A percentile compares a stretch with the other conserved stretches of the same genome.
These are phyloP conservation scores for Steinernema carpocapsae DNA, from an alignment of 2,888 invertebrate genomes.

Conservation along the genomic window DNA sequence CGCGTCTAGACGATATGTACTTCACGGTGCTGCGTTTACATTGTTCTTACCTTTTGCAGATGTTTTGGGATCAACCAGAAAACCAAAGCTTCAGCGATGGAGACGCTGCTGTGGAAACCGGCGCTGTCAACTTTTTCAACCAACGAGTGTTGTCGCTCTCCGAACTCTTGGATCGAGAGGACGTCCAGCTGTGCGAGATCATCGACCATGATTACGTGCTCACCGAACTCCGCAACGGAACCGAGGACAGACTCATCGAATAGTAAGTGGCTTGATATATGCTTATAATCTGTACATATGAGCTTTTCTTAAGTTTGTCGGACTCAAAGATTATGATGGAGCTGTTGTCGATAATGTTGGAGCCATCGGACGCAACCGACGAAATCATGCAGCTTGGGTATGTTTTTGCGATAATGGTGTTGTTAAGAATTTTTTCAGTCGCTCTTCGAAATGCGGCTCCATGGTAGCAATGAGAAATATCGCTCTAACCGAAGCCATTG, in stretches of 20 bases:
- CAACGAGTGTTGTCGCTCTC: background rate
- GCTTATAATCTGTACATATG: background rate
- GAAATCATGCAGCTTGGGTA: background rate
- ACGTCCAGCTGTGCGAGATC: background rate
- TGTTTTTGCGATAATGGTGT: background rate
- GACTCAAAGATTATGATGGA: background rate
- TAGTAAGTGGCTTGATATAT: background rate
- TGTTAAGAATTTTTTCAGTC: background rate
- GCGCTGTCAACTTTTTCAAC: background rate
- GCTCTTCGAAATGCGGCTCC: slow-evolving; percentile 1
- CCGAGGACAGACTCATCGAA: background rate
- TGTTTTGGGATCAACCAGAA: slow-evolving; percentile 23
- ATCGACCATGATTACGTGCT: slow-evolving; percentile 10
- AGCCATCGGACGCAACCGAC: background rate
- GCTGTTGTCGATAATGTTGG: background rate
- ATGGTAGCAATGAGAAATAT: background rate
- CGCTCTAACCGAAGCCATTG: background rate
- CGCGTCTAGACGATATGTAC: too few species aligned
- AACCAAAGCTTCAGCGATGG: background rate
- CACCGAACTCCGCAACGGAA: background rate
- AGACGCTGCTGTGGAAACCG: background rate
- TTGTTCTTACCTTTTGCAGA: background rate
- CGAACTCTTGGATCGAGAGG: background rate
- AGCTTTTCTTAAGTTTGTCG: background rate
- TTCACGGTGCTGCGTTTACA: too few species aligned